Evolutionary conservation across 2,888 invertebrate species (phyloP).

Genomic region (Achlya flavicornis): DNA sequence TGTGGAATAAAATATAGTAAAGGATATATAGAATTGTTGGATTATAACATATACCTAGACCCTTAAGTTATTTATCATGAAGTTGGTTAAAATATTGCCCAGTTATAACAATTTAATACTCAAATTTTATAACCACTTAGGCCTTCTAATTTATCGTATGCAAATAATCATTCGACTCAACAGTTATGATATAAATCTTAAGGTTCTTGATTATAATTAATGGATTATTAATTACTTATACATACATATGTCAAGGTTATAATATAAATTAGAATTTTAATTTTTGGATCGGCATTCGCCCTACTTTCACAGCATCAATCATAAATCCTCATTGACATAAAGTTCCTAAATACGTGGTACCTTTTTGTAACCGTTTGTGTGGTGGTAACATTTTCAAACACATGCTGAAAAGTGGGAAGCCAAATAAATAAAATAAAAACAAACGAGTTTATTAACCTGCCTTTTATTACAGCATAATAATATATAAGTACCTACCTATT

Average conservation of each 20-base stretch:
- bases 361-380: too few relatives aligned
- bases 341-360: conserved; percentile 4
- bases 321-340: background rate
- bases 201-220: background rate
- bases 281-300: conserved; percentile 3
- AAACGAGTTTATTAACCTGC: background rate
- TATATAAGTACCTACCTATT: background rate
- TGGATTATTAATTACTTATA: background rate
- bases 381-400: background rate
- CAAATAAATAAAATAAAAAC: background rate
- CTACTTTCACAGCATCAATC: conserved; percentile 11
- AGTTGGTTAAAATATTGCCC: too few relatives aligned
- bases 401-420: background rate
- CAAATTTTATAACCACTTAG: too few relatives aligned
- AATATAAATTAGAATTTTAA: conserved; percentile 2
- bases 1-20: too few relatives aligned
- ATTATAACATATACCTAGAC: too few relatives aligned
- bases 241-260: background rate
- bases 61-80: too few relatives aligned
- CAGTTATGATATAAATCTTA: background rate
- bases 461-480: background rate
- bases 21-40: too few relatives aligned
- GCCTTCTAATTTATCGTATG: background rate
- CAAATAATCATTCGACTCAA: background rate
- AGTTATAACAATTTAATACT: background rate